These are phyloP conservation scores for Adelges cooleyi DNA, from an alignment of 1,140 invertebrate species.

Conservation along the genomic window DNA sequence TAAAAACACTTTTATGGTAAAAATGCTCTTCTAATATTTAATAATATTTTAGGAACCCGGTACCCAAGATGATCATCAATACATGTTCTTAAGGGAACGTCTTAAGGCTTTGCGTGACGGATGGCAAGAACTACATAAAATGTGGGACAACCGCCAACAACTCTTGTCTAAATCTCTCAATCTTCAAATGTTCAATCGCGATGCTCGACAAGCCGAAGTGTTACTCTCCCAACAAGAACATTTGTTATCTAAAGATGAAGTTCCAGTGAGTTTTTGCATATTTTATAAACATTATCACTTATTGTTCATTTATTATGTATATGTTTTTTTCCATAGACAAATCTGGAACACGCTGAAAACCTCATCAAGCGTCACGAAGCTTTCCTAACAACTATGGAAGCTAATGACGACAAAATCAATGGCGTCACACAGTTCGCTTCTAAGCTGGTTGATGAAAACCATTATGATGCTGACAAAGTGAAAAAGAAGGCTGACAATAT, in stretches of 20 bases:
- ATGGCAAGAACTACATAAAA: constrained; percentile 96
- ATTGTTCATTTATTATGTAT: neutral
- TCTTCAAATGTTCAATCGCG: constrained; percentile 88
- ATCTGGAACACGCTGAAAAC: constrained; percentile 94
- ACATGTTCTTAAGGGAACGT: constrained; percentile 95
- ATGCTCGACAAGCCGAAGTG: constrained; percentile 95
- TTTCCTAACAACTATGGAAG: constrained; percentile 98
- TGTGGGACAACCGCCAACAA: constrained; percentile 98
- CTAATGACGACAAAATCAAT: constrained; percentile 99
- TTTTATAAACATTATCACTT: too few species aligned
- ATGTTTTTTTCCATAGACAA: constrained; percentile 36
- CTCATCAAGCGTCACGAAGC: constrained; percentile 95
- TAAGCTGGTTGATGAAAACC: constrained; percentile 74
- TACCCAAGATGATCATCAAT: constrained; percentile 85
- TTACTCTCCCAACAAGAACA: constrained; percentile 96
- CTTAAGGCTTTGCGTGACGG: constrained; percentile 95
- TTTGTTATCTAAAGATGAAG: constrained; percentile 85
- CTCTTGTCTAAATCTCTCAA: constrained; percentile 87
- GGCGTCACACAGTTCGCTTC: constrained; percentile 85
- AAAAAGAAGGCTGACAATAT: constrained; percentile 92
- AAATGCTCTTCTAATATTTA: neutral
- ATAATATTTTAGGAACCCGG: constrained; percentile 20
- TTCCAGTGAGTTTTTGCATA: constrained; percentile 48
- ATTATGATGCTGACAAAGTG: constrained; percentile 81
- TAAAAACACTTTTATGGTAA: too few species aligned